phyloP scores from a whole-genome alignment of 2,113 vertebrate species.

The Gambusia affinis region DNA sequence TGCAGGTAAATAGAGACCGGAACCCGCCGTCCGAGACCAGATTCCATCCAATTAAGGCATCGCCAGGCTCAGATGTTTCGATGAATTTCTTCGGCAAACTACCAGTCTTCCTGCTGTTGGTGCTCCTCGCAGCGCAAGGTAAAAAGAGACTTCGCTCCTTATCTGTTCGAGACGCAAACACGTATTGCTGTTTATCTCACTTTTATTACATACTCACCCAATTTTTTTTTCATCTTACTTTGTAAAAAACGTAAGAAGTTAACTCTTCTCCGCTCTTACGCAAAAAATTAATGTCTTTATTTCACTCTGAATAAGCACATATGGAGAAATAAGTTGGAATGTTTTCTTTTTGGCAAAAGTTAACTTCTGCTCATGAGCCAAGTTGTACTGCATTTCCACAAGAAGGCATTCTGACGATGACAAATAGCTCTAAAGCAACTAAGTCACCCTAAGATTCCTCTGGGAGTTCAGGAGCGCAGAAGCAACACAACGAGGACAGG shows the following conservation, averaged over 20 bases:
- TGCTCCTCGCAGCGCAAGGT: conserved; percentile 74
- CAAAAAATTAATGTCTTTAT: background rate
- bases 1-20: background rate
- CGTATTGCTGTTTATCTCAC: background rate
- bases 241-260: background rate
- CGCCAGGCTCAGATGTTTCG: conserved; percentile 44
- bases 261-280: background rate
- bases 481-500: background rate
- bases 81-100: conserved; percentile 72
- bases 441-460: background rate
- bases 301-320: background rate
- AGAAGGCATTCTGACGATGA: background rate
- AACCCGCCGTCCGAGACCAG: background rate
- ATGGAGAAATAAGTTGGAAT: background rate
- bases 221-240: background rate
- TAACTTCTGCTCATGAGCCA: background rate
- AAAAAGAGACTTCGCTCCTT: conserved; percentile 55
- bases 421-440: background rate
- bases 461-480: background rate
- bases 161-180: background rate
- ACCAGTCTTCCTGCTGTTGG: conserved; percentile 58
- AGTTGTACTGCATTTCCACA: background rate
- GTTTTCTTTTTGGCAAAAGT: background rate
- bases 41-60: conserved; percentile 1
- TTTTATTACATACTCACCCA: background rate